Conservation (phyloP, 2,888 invertebrate species). For the Lasioglossum calceatum region DNA sequence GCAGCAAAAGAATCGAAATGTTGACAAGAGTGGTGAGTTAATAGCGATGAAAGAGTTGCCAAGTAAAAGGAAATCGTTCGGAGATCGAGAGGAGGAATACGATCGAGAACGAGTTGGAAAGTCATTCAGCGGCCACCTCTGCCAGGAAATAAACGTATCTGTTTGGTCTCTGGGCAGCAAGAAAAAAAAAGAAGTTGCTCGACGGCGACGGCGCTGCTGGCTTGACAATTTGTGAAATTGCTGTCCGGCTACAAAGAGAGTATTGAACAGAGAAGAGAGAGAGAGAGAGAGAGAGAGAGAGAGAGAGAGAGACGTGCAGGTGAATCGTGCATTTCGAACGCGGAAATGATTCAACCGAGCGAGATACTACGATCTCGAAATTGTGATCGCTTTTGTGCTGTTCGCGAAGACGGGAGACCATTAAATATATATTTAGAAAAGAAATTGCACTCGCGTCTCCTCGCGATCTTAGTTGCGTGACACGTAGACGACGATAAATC, state of each 20-base stretch:
- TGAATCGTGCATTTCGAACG: background rate
- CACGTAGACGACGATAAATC: background rate
- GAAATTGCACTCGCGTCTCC: background rate
- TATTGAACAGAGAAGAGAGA: background rate
- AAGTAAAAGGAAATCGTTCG: background rate
- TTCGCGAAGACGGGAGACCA: background rate
- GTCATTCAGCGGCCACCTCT: background rate
- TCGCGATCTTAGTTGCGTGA: background rate
- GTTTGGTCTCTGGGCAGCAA: background rate
- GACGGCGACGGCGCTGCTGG: background rate
- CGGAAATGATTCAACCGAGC: background rate
- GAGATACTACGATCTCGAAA: background rate
- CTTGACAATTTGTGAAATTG: slow-evolving; percentile 37
- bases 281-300: background rate
- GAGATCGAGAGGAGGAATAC: background rate
- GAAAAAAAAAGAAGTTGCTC: background rate
- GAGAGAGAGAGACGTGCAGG: background rate
- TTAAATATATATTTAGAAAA: slow-evolving; percentile 9
- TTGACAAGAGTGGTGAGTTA: background rate
- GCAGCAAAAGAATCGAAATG: background rate
- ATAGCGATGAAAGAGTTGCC: background rate
- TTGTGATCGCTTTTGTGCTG: background rate
- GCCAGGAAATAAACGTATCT: slow-evolving; percentile 1
- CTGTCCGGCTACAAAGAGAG: background rate
- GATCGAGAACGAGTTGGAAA: background rate